These are phyloP conservation scores for Cyrtodaria siliqua DNA, from an alignment of 2,888 invertebrate genomes.

Conservation along the genomic window DNA sequence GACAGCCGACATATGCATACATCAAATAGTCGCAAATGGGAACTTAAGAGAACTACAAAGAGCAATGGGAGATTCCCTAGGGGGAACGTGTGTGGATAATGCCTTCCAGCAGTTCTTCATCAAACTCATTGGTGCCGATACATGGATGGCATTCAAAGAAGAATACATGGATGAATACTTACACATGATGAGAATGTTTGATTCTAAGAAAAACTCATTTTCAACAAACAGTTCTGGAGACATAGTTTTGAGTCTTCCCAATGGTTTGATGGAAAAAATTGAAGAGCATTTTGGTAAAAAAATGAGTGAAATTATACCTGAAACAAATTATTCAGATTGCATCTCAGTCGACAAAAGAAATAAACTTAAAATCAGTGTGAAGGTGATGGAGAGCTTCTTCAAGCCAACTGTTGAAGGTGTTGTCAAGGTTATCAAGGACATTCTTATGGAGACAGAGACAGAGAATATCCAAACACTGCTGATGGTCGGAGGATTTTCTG, in stretches of 20 bases:
- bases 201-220: constrained; percentile 21
- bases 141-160: constrained; percentile 21
- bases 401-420: constrained; percentile 11
- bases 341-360: constrained; percentile 5
- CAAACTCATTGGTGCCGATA: constrained; percentile 13
- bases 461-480: constrained; percentile 14
- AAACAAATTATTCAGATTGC: neutral
- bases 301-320: neutral
- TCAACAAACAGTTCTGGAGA: neutral
- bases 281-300: neutral
- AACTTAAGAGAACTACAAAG: constrained; percentile 26
- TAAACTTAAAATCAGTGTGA: constrained; percentile 1
- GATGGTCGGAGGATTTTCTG: constrained; percentile 37
- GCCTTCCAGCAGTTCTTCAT: constrained; percentile 15
- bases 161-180: constrained; percentile 20
- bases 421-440: constrained; percentile 6
- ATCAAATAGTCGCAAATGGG: constrained; percentile 18
- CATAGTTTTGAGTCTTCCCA: constrained; percentile 4
- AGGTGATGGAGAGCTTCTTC: constrained; percentile 11
- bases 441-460: constrained; percentile 3
- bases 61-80: constrained; percentile 25
- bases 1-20: constrained; percentile 36
- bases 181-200: constrained; percentile 19
- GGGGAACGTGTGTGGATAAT: constrained; percentile 19
- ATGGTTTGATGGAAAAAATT: neutral